Percentiles rank a stretch among this genome's conserved stretches.
Conservation (phyloP, 2,888 invertebrate species). For the Trichacis sp. region DNA sequence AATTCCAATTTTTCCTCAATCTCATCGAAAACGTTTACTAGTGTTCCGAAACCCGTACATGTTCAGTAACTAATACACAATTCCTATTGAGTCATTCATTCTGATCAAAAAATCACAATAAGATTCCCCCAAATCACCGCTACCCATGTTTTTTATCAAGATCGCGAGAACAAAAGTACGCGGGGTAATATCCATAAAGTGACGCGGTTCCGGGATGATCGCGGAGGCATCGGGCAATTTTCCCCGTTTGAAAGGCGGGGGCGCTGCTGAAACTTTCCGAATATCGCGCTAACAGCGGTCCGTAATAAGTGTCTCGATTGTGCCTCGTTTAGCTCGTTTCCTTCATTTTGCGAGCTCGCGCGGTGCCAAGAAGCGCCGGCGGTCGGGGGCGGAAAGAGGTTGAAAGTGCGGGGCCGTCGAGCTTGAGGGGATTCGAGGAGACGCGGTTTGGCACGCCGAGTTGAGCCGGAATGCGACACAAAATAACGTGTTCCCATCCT, state of each 20-base stretch:
- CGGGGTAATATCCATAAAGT: neutral
- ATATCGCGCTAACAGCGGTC: slow-evolving; percentile 31
- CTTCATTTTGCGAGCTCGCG: no score
- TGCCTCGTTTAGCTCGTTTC: slow-evolving; percentile 23
- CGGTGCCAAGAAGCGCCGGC: slow-evolving; percentile 8
- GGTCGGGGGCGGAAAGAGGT: neutral
- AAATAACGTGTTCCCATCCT: slow-evolving; percentile 39
- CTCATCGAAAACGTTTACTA: no score
- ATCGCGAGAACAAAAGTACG: no score
- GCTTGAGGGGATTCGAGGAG: neutral
- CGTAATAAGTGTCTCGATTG: slow-evolving; percentile 37
- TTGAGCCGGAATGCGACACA: slow-evolving; percentile 35
- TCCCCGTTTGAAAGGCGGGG: neutral
- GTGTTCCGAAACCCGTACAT: no score
- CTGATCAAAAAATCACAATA: no score
- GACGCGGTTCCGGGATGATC: slow-evolving; percentile 2
- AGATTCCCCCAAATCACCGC: no score
- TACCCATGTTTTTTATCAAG: no score
- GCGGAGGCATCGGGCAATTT: neutral
- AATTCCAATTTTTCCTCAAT: no score
- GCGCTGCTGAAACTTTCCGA: slow-evolving; percentile 32
- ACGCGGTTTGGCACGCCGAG: slow-evolving; percentile 33
- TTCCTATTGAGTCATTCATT: no score
- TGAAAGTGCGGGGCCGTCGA: neutral
- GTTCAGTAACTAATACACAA: no score